Base-by-base conservation (phyloP, 2,797 vertebrate genomes). In the Cyclura pinguis region DNA sequence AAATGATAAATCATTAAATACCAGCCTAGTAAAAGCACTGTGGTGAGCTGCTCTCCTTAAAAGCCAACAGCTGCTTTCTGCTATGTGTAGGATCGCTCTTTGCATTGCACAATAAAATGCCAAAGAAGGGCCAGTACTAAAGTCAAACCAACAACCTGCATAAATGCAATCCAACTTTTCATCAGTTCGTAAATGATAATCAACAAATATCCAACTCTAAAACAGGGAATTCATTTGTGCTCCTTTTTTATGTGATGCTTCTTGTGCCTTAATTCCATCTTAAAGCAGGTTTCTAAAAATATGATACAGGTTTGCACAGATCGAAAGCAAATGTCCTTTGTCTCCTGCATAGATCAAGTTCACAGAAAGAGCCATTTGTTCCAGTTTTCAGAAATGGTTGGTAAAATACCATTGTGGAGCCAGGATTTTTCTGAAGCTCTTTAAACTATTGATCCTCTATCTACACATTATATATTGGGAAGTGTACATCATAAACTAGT, bases 1-100 rank as follows among this genome's bases (percentile, higher is more conserved):
- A 96, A 97, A 95, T 95, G 90, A 93, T 94, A 96, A 96, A 98
- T 96, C 96, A 96, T 96, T 96, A 95, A 93, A 93, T 96, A 96
- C 95, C 92, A 94, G 85, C 95, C 93, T 92, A 96, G 91, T 94
- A 93, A 94, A 96, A 97, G 93, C 92, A 84, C 67, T 81, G 64
- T 83, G 24, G 81, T 94, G 74, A 64, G 29, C 87, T 95, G 89
- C 84, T 80, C 94, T 96, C 69, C 91, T 95, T 95, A 93, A 95
- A 95, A 90, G 84, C 85, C 52, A 80, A 92, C 69, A 81, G 95
- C 94, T 95, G 94, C 94, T 93, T 96, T 91, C 91, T 91, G 77
- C 74, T 57, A 67, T 85, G 93, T 91, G 89, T 92, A 94, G 93
- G 93, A 59, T 35, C 94, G 89, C 85, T 95, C 64, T 96, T 95